Evolutionary conservation across 2,888 invertebrate species (phyloP).

Genomic region (Lysandra coridon): DNA sequence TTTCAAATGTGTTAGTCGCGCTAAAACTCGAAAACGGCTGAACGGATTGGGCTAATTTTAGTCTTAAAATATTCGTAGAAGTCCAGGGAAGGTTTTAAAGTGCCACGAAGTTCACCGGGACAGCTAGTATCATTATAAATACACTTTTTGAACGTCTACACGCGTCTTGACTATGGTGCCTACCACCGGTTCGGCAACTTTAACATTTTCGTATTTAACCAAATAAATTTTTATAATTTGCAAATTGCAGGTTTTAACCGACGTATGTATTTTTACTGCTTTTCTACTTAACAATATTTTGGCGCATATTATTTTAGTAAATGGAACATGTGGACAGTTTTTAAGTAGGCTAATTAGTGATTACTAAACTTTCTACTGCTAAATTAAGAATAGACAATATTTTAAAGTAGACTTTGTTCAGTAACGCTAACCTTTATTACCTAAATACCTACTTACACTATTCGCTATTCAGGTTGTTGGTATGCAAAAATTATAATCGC

Average conservation of each 20-base stretch:
- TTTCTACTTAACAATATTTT: neutral
- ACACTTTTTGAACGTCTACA: too few species aligned
- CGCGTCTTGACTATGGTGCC: too few species aligned
- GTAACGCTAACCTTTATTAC: neutral
- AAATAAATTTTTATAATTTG: neutral
- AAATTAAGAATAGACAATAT: neutral
- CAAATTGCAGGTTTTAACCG: neutral
- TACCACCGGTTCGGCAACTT: too few species aligned
- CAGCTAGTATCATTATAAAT: too few species aligned
- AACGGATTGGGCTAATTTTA: too few species aligned
- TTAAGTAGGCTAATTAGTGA: conserved; percentile 15
- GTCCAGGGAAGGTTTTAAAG: too few species aligned
- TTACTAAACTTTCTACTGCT: neutral
- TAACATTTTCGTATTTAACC: neutral
- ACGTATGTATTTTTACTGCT: neutral
- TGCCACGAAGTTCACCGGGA: too few species aligned
- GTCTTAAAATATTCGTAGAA: too few species aligned
- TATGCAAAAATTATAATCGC: conserved; percentile 24
- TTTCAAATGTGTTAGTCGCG: too few species aligned
- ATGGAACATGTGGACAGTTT: conserved; percentile 1
- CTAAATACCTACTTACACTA: neutral
- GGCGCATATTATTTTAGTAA: neutral
- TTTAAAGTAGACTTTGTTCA: neutral
- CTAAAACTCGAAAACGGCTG: too few species aligned
- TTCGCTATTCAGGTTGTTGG: neutral